phyloP scores from a whole-genome alignment of 53 echinoderm and acorn worm species.

The Paelopatides confundens region DNA sequence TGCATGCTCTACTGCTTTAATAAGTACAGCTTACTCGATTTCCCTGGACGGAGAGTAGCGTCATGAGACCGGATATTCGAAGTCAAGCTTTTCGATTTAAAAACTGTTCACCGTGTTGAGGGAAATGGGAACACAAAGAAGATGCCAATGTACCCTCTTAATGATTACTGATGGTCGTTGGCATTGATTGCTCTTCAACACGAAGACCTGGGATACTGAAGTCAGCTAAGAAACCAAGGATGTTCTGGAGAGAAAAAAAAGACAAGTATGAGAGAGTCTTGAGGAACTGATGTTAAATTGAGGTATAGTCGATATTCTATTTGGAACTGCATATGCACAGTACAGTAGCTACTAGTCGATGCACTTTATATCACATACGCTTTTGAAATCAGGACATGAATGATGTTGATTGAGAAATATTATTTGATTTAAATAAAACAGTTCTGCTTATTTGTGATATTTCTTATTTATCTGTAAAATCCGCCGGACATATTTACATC shows the following conservation, averaged over 20 bases:
- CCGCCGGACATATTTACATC: too few relatives aligned
- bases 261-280: not conserved
- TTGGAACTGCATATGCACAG: too few relatives aligned
- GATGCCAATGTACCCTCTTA: not conserved
- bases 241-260: not conserved
- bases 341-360: too few relatives aligned
- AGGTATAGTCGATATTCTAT: not conserved
- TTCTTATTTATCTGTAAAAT: too few relatives aligned
- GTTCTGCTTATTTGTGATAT: too few relatives aligned
- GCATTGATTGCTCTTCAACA: not conserved
- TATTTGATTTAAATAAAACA: too few relatives aligned
- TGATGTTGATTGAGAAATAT: too few relatives aligned
- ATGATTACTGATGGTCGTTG: not conserved
- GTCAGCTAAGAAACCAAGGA: not conserved
- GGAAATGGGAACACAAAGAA: not conserved
- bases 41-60: not conserved
- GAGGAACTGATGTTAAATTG: not conserved
- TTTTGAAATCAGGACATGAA: too few relatives aligned
- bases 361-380: too few relatives aligned
- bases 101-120: not conserved
- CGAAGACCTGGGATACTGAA: not conserved
- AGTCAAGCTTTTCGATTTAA: not conserved
- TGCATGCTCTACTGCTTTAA: constrained; percentile 60
- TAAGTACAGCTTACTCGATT: not conserved
- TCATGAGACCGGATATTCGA: not conserved